phyloP scores from a whole-genome alignment of 1,140 invertebrate genomes.

The Oryctes rhinoceros region DNA sequence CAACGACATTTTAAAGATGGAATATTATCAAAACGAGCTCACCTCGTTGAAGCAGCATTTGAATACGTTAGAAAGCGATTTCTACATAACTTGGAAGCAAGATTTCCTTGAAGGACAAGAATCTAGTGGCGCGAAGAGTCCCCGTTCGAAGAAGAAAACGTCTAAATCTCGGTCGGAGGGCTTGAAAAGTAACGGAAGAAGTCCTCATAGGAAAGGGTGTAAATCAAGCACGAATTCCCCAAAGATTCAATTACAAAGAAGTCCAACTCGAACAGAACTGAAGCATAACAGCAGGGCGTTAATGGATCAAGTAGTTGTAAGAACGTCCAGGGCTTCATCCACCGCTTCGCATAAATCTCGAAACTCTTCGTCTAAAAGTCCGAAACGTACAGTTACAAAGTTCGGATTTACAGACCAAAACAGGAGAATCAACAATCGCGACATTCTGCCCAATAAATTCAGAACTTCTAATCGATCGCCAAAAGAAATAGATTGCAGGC shows the following conservation, averaged over 20 bases:
- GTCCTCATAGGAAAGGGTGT: neutral
- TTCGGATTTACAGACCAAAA: neutral
- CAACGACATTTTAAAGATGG: neutral
- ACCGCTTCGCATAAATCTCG: neutral
- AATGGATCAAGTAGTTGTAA: neutral
- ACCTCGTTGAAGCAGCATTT: neutral
- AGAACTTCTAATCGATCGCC: neutral
- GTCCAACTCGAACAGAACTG: too few relatives aligned
- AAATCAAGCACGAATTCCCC: neutral
- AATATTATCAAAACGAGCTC: neutral
- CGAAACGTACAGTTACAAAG: neutral
- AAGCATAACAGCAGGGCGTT: too few relatives aligned
- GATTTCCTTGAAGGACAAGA: neutral
- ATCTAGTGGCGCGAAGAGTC: neutral
- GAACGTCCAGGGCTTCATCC: neutral
- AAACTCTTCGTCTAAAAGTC: neutral
- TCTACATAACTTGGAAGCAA: neutral
- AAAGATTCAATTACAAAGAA: neutral
- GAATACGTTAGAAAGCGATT: neutral
- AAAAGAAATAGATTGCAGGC: neutral
- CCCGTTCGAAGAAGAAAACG: neutral
- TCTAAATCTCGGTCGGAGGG: neutral
- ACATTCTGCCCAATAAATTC: too few relatives aligned
- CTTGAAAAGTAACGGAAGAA: neutral
- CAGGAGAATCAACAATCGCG: too few relatives aligned